These are phyloP conservation scores for Hyles vespertilio DNA, from an alignment of 1,140 invertebrate species.

Conservation along the genomic window DNA sequence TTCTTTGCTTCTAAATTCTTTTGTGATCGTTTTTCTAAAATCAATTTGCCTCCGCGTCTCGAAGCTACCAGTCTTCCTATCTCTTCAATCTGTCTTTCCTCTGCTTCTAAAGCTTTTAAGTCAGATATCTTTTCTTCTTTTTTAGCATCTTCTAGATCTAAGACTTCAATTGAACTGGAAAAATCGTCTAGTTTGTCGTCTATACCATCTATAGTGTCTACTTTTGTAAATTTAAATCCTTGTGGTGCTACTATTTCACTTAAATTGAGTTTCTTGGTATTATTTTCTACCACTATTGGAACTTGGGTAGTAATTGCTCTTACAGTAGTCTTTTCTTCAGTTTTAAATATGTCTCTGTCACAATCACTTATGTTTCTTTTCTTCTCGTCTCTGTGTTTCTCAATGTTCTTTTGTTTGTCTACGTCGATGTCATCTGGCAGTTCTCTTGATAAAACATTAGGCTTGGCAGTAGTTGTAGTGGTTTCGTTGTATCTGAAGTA, in stretches of 20 bases:
- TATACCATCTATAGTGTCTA: conserved; percentile 51
- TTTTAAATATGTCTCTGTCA: conserved; percentile 29
- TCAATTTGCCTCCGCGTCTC: conserved; percentile 52
- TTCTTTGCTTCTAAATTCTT: conserved; percentile 61
- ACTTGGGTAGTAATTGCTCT: conserved; percentile 12
- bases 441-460: conserved; percentile 12
- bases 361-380: conserved; percentile 37
- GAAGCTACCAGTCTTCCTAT: conserved; percentile 66
- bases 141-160: conserved; percentile 65
- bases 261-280: conserved; percentile 16
- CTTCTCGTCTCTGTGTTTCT: conserved; percentile 41
- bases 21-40: conserved; percentile 63
- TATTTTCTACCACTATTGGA: conserved; percentile 10
- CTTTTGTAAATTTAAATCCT: conserved; percentile 27
- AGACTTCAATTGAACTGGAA: conserved; percentile 60
- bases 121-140: conserved; percentile 51
- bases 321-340: conserved; percentile 12
- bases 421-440: conserved; percentile 8
- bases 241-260: conserved; percentile 29
- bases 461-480: conserved; percentile 31
- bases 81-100: conserved; percentile 72
- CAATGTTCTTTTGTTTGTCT: conserved; percentile 7
- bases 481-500: conserved; percentile 69
- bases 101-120: conserved; percentile 65
- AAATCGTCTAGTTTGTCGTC: conserved; percentile 69